Percentiles rank a stretch among this genome's conserved stretches.
Evolutionary conservation across 2,113 vertebrate genomes (phyloP).

Genomic region (Zapornia atra): DNA sequence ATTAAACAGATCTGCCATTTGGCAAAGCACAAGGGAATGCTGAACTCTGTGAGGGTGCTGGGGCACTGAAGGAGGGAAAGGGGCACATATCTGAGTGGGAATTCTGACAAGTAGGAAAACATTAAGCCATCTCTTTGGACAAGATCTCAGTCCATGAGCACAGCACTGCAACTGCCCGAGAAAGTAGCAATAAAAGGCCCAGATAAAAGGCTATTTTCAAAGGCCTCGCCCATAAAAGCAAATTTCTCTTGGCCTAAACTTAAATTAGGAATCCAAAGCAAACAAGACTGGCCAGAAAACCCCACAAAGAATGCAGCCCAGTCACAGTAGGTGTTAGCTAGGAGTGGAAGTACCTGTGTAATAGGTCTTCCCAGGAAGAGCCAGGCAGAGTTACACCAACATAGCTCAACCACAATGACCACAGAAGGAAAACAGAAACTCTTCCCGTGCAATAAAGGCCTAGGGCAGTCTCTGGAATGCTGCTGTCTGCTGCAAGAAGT

Average conservation of each 20-base stretch:
- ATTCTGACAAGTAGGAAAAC: conserved; percentile 18
- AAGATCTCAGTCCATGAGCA: not conserved
- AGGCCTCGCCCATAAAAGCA: not conserved
- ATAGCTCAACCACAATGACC: not conserved
- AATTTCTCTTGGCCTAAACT: not conserved
- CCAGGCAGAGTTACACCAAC: not conserved
- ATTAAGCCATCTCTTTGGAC: not conserved
- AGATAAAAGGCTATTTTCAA: not conserved
- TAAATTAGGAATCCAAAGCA: not conserved
- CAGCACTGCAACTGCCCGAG: not conserved
- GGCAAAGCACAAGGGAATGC: not conserved
- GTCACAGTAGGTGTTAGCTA: not conserved
- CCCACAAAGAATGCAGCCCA: not conserved
- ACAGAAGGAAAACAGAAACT: not conserved
- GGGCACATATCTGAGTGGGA: not conserved
- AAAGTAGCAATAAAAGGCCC: not conserved
- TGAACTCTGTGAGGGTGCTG: conserved; percentile 9
- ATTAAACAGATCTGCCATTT: conserved; percentile 43
- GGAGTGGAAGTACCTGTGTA: not conserved
- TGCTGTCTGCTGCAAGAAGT: not conserved
- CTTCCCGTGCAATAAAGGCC: not conserved
- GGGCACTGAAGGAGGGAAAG: not conserved
- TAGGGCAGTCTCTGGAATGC: not conserved
- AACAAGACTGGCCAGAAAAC: not conserved
- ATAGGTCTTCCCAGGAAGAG: not conserved